Evolutionary conservation across 2,888 invertebrate genomes (phyloP).

Genomic region (Lepeophtheirus nordmannii): DNA sequence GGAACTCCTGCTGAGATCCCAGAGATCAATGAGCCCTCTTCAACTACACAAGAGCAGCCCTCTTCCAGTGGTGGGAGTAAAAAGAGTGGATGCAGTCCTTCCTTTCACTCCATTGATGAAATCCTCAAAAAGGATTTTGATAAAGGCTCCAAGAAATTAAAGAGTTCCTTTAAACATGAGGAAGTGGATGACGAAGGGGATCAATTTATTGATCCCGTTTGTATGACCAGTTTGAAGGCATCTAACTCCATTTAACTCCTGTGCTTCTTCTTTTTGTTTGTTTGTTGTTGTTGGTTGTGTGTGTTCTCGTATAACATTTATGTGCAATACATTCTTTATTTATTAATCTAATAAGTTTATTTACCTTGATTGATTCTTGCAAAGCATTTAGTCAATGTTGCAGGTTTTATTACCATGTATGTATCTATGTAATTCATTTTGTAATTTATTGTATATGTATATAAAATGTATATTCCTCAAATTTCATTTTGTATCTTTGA

Average conservation of each 20-base stretch:
- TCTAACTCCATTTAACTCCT: neutral
- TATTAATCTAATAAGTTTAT: no score
- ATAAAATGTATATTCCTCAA: no score
- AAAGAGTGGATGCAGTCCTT: conserved; percentile 25
- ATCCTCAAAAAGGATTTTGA: neutral
- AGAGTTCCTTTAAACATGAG: neutral
- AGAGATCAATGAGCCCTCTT: neutral
- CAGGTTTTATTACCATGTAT: no score
- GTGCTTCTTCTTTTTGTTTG: no score
- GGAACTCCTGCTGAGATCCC: neutral
- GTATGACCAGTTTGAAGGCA: neutral
- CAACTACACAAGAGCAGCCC: neutral
- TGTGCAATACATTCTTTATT: no score
- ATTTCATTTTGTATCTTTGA: no score
- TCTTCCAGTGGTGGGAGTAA: conserved; percentile 23
- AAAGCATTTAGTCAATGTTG: no score
- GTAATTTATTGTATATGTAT: no score
- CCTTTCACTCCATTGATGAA: conserved; percentile 23
- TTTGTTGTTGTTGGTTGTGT: no score
- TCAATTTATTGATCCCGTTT: neutral
- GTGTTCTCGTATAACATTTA: no score
- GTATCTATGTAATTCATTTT: no score
- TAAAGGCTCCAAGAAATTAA: neutral
- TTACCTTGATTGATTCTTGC: no score
- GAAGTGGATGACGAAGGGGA: neutral